Base-by-base conservation (phyloP, 2,888 invertebrate species). In the Nomada ferruginata region DNA sequence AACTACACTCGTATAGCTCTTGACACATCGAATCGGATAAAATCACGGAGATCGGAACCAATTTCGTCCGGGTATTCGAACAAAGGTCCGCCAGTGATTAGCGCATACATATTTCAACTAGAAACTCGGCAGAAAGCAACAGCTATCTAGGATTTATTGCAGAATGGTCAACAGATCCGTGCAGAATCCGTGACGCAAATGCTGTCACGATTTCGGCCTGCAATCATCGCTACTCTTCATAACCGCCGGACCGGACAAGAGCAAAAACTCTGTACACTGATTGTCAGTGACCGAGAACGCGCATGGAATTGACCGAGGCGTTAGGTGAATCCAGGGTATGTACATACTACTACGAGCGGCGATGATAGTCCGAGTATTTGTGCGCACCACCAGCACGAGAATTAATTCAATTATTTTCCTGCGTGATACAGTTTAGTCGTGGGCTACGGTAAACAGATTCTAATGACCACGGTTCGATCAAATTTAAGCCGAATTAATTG, bases 331-430 rank as follows among this genome's bases (percentile, higher is more conserved):
- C 60, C 59, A 60, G 52, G 36, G 60, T 26, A n/a, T 23, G 44
- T 20, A 64, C 29, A 13, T 9, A 0, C 11, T 9, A 63, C 18
- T 15, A 2, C 50, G 23, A 53, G 4, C 23, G 55, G 26, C 61
- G 66, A 78, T 63, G 52, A 66, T 20, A 36, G 42, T 26, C 2
- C 26, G 26, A 26, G 26, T 55, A 36, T 66, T 60, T 65, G 61
- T 23, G 44, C 59, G 60, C 36, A 15, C 42, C 71, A 44, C 57
- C 29, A 18, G 18, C 29, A n/a, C 60, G 70, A 61, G 42, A 78
- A 80, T 80, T 69, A 64, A 81, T 79, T 29, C 69, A 81, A 79
- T 81, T 79, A 79, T 81, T 81, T 73, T 63, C 66, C 15, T 44
- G 26, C 70, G 36, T 36, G 47, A 15, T 29, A 18, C 79, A 70